A percentile compares a stretch with the other conserved stretches of the same genome.
These are phyloP conservation scores for Borostomias antarcticus DNA, from an alignment of 2,797 vertebrate species.

Conservation along the genomic window DNA sequence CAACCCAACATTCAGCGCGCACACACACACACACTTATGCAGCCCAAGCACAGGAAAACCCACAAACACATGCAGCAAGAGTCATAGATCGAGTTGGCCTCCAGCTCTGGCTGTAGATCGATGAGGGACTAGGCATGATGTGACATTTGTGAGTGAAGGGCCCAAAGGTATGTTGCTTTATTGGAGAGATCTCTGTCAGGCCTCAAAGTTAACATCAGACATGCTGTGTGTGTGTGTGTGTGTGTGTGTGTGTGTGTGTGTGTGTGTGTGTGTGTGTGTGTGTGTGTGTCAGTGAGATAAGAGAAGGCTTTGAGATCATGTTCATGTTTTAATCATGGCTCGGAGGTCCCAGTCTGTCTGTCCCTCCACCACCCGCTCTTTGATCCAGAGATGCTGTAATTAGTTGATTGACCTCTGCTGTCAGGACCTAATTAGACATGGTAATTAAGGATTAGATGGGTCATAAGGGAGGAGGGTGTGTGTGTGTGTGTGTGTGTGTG, in stretches of 20 bases:
- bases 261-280: slow-evolving; percentile 17
- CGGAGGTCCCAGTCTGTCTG: slow-evolving; percentile 53
- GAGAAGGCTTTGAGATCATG: slow-evolving; percentile 7
- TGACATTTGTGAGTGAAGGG: slow-evolving; percentile 53
- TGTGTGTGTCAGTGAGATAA: not conserved
- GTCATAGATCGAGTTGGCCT: slow-evolving; percentile 33
- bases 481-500: slow-evolving; percentile 19
- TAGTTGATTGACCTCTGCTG: slow-evolving; percentile 78
- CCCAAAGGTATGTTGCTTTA: slow-evolving; percentile 46
- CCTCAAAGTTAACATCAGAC: slow-evolving; percentile 34
- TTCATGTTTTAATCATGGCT: slow-evolving; percentile 52
- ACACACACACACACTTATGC: slow-evolving; percentile 6
- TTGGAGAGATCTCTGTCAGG: slow-evolving; percentile 42
- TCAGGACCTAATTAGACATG: slow-evolving; percentile 75
- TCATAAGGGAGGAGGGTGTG: slow-evolving; percentile 35
- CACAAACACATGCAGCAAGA: not conserved
- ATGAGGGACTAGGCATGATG: slow-evolving; percentile 54
- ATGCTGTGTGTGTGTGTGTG: slow-evolving; percentile 23
- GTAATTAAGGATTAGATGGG: slow-evolving; percentile 76
- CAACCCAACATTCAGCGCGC: slow-evolving; percentile 38
- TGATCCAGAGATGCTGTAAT: slow-evolving; percentile 72
- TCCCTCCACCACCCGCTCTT: slow-evolving; percentile 52
- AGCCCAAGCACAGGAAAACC: slow-evolving; percentile 11
- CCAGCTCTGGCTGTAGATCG: slow-evolving; percentile 12
- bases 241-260: slow-evolving; percentile 11